phyloP scores from a whole-genome alignment of 1,140 invertebrate species.

The Portunus trituberculatus region DNA sequence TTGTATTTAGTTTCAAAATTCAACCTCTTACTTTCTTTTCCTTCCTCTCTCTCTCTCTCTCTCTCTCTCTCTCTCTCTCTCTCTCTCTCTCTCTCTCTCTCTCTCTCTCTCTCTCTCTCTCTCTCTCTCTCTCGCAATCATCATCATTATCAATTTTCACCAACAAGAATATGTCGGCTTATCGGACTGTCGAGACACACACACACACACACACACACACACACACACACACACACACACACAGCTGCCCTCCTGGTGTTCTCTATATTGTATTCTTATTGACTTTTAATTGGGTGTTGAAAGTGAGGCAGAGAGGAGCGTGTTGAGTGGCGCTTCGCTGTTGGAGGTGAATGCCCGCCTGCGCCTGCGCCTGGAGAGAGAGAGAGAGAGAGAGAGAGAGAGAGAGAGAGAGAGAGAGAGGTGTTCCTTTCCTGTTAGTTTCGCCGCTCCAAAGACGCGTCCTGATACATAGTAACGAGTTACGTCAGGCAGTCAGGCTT shows the following conservation, averaged over 20 bases:
- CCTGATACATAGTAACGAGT: no score
- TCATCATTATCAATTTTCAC: neutral
- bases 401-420: no score
- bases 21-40: neutral
- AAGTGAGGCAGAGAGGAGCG: neutral
- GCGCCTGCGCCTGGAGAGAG: neutral
- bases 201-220: neutral
- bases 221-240: slow-evolving; percentile 20
- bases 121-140: neutral
- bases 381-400: no score
- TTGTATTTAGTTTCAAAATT: no score
- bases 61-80: slow-evolving; percentile 8
- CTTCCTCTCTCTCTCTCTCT: slow-evolving; percentile 17
- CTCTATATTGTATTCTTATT: neutral
- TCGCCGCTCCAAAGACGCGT: no score
- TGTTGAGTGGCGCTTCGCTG: neutral
- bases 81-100: neutral
- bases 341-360: neutral
- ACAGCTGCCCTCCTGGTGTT: neutral
- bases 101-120: neutral
- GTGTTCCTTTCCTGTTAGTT: no score
- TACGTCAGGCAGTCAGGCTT: no score
- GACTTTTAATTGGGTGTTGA: neutral
- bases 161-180: no score
- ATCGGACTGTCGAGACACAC: no score